Evolutionary conservation across 1,140 invertebrate species (phyloP).

Genomic region (Pachypsylla venusta): DNA sequence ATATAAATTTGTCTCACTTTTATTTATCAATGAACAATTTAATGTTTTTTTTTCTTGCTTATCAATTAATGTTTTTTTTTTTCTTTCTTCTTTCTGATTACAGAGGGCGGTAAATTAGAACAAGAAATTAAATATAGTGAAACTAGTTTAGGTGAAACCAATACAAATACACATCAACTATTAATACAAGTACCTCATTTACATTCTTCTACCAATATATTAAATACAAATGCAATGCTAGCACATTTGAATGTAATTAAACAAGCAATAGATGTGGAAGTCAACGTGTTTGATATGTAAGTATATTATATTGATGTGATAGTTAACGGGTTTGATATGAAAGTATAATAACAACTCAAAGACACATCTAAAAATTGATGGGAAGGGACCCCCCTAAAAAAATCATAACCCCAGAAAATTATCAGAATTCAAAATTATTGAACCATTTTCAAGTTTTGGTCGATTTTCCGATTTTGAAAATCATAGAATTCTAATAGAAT

Average conservation of each 20-base stretch:
- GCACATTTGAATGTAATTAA: conserved; percentile 54
- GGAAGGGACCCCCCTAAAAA: no score
- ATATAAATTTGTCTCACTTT: no score
- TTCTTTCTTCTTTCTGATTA: no score
- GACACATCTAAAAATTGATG: no score
- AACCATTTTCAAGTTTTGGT: no score
- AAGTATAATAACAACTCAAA: not conserved
- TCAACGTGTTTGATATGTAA: conserved; percentile 78
- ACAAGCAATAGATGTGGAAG: conserved; percentile 65
- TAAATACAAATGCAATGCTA: conserved; percentile 60
- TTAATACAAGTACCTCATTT: conserved; percentile 76
- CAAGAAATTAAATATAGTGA: conserved; percentile 72
- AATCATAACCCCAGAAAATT: no score
- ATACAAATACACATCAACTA: conserved; percentile 70
- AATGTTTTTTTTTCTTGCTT: not conserved
- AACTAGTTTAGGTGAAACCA: conserved; percentile 53
- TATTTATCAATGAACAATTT: no score
- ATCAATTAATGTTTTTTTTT: conserved; percentile 21
- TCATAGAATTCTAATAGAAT: no score
- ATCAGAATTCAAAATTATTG: no score
- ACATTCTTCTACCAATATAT: conserved; percentile 56
- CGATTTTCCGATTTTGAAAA: no score
- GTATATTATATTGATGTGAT: conserved; percentile 26
- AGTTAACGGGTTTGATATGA: not conserved
- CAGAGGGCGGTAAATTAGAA: conserved; percentile 76